A percentile compares a stretch with the other conserved stretches of the same genome.
phyloP scores from a whole-genome alignment of 2,113 vertebrate genomes.

The Nicator chloris region DNA sequence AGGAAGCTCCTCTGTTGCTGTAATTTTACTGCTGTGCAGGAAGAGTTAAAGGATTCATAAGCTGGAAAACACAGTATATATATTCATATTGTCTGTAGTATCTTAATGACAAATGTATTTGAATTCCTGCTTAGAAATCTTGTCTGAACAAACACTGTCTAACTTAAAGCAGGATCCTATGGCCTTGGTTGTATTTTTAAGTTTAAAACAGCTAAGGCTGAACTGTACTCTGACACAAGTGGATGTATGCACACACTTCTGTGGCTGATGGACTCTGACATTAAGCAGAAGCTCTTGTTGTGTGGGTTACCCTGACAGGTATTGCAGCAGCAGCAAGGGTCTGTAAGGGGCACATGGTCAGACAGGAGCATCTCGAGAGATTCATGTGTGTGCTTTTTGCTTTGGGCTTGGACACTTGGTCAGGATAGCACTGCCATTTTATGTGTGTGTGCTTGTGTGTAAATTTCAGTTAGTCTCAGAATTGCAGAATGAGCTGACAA shows the following conservation, averaged over 20 bases:
- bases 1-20: not conserved
- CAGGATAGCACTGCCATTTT: not conserved
- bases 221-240: not conserved
- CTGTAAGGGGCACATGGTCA: rapidly evolving
- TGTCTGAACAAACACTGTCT: not conserved
- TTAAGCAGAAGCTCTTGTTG: not conserved
- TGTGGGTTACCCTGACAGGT: rapidly evolving
- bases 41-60: not conserved
- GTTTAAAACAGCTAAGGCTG: not conserved
- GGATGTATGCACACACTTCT: too few relatives aligned
- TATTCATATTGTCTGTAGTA: not conserved
- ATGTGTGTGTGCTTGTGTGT: not conserved
- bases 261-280: too few relatives aligned
- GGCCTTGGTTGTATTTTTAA: not conserved
- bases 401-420: not conserved
- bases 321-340: not conserved
- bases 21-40: not conserved
- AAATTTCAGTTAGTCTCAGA: not conserved
- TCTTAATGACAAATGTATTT: not conserved
- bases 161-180: not conserved
- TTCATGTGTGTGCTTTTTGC: rapidly evolving
- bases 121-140: not conserved
- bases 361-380: rapidly evolving
- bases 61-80: not conserved
- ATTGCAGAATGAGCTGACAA: not conserved